Base-by-base conservation (phyloP, 2,797 vertebrate genomes). In the Halcyon chelicuti region DNA sequence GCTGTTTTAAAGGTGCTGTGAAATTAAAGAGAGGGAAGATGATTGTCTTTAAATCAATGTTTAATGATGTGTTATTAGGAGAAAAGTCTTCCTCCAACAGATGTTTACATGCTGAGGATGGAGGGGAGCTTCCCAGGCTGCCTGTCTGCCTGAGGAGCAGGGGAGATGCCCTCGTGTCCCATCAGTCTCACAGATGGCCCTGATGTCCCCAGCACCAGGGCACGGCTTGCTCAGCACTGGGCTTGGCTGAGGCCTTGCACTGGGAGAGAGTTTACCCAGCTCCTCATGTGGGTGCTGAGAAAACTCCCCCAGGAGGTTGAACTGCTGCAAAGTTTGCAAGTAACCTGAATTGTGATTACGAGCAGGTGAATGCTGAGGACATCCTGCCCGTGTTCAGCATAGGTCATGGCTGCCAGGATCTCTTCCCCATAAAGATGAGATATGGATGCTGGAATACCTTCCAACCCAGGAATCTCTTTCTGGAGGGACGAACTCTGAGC, bases 21-120 rank as follows among this genome's bases (percentile, higher is more conserved):
- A 97, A 98, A 94, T 93, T 94, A 96, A 97, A 97, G 95, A 94
- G 96, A 80, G 88, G 66, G 67, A 96, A 94, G 66, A 96, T 76
- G 82, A 96, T 90, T 83, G 93, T 97, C 97, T 96, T 97, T 92
- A 97, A 97, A 97, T 98, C 95, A 97, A 97, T 97, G 96, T 96
- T 98, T 98, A 98, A 98, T 97, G 97, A 97, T 70, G 94, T 95
- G 92, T 95, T 90, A 90, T 97, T 97, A 93, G 92, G 82, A 95
- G 93, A 62, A 68, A 96, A 65, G 84, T 96, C 93, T 97, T 98
- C 89, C 93, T 75, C 81, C 40, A 37, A 94, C 95, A 98, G 96
- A 97, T 97, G 97, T 96, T 89, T 91, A 92, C 76, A 89, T 46
- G 82, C 78, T 70, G 86, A 94, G 62, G 72, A 88, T 2, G 26